A percentile compares a stretch with the other conserved stretches of the same genome.
phyloP scores from a whole-genome alignment of 2,888 invertebrate genomes.

The Fissipunctia ypsillon region DNA sequence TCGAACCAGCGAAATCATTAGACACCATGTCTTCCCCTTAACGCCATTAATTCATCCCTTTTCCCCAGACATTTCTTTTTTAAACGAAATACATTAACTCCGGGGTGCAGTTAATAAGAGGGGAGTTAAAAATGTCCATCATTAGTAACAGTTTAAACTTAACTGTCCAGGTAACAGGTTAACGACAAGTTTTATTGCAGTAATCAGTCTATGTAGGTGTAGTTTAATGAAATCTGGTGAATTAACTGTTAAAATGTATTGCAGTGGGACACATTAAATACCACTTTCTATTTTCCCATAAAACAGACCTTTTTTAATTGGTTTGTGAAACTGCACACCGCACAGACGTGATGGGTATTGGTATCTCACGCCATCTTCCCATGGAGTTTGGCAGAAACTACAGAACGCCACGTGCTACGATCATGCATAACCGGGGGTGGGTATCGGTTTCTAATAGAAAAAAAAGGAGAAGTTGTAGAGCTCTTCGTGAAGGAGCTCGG shows the following conservation, averaged over 20 bases:
- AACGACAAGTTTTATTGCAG: constrained; percentile 49
- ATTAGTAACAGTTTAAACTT: constrained; percentile 58
- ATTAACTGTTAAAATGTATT: not conserved
- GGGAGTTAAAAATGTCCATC: constrained; percentile 48
- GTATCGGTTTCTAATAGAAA: no score
- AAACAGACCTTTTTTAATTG: not conserved
- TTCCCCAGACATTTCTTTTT: constrained; percentile 31
- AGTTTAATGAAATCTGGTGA: constrained; percentile 33
- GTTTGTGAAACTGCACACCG: not conserved
- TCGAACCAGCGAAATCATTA: constrained; percentile 9
- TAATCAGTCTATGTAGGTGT: constrained; percentile 40
- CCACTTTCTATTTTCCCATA: not conserved
- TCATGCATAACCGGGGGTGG: no score
- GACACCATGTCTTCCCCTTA: not conserved
- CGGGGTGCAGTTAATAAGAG: constrained; percentile 29
- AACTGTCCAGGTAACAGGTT: constrained; percentile 54
- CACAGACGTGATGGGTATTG: no score
- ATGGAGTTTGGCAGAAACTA: no score
- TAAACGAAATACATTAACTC: constrained; percentile 46
- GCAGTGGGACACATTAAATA: not conserved
- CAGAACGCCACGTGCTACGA: no score
- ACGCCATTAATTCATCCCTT: constrained; percentile 5
- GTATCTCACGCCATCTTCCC: no score
- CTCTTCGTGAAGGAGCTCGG: no score
- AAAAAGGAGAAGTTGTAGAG: no score